Base-by-base conservation (phyloP, 2,797 vertebrate genomes). In the Nannoperca australis region DNA sequence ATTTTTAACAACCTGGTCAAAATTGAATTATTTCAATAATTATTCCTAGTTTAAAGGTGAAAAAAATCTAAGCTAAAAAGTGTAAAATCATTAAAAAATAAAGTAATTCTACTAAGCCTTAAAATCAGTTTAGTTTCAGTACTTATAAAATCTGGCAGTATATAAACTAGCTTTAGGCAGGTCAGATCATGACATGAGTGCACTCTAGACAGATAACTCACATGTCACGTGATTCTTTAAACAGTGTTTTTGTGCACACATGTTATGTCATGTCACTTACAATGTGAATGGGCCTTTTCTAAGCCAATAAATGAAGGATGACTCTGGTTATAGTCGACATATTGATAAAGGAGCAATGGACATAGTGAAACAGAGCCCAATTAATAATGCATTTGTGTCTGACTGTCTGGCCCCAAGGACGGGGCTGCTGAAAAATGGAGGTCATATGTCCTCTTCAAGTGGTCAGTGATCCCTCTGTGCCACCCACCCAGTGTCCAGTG, bases 331-430 rank as follows among this genome's bases (percentile, higher is more conserved):
- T 87, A 60, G 87, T 87, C 68, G 62, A 90, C 87, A 87, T 88
- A 84, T 87, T 93, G 92, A 94, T 94, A 93, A 95, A 93, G 92
- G 89, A 84, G 85, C 83, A 77, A 86, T 84, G 86, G 85, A 92
- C 90, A 80, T 73, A 87, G 90, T 91, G 92, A 94, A 93, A 92
- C 86, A 92, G 91, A 92, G 87, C 85, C 87, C 82, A 92, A 93
- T 94, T 95, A 95, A 95, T 95, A 95, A 95, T 94, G 92, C 91
- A 93, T 94, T 87, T 92, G 90, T 90, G 92, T 93, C 91, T 91
- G 92, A 89, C 88, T 93, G 92, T 93, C 93, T 94, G 92, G 92
- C 91, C 91, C 90, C 80, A 89, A 88, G 91, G 92, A 93, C 85
- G 53, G 76, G 62, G 61, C 70, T 82, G 87, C 76, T 91, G 90